Percentiles rank a stretch among this genome's conserved stretches.
These are phyloP conservation scores for Australoheros facetus DNA, from an alignment of 2,797 vertebrate species.

Conservation along the genomic window DNA sequence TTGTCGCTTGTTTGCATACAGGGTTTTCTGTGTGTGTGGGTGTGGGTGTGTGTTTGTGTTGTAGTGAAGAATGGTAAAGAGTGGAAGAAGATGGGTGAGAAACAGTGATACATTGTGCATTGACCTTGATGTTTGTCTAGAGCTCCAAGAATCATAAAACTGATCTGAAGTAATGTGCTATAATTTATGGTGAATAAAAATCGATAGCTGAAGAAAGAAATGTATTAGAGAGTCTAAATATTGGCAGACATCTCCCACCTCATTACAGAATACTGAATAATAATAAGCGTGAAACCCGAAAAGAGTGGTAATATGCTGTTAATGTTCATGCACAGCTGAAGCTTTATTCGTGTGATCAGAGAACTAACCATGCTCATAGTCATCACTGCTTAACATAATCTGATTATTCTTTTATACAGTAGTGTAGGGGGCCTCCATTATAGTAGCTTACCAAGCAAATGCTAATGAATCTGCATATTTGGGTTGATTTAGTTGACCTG, in stretches of 20 bases:
- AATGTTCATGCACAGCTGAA: neutral
- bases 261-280: neutral
- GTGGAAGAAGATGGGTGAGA: neutral
- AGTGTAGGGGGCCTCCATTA: constrained; percentile 38
- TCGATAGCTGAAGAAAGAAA: neutral
- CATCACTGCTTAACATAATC: constrained; percentile 62
- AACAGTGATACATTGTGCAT: too few species aligned
- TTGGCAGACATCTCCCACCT: neutral
- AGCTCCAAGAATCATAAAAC: neutral
- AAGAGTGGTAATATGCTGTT: neutral
- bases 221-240: neutral
- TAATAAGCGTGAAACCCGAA: neutral
- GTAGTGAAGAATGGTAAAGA: constrained; percentile 6
- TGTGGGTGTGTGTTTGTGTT: neutral
- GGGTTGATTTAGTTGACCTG: constrained; percentile 71
- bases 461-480: constrained; percentile 68
- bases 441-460: constrained; percentile 52
- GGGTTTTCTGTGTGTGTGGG: constrained; percentile 10
- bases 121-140: constrained; percentile 19
- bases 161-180: neutral
- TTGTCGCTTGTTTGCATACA: constrained; percentile 16
- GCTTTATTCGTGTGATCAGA: constrained; percentile 8
- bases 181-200: neutral
- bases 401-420: constrained; percentile 65
- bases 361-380: constrained; percentile 19